Base-by-base conservation (phyloP, 2,888 invertebrate species). In the Hirtodrosophila cameraria region DNA sequence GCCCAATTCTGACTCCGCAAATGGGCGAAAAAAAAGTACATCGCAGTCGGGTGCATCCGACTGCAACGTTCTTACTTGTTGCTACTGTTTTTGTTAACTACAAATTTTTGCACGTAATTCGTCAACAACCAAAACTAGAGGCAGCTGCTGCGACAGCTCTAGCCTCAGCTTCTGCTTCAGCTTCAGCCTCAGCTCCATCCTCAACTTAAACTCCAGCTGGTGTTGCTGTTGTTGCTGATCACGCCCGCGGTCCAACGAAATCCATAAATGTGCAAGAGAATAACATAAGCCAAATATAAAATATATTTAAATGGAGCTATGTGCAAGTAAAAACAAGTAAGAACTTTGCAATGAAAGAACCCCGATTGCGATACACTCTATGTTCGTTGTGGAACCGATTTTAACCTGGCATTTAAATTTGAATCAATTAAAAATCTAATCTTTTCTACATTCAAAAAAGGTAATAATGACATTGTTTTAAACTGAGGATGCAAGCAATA, bases 71-170 rank as follows among this genome's bases (percentile, higher is more conserved):
- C 45, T 8, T n/a, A 50, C 27, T 55, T 58, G 11, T 46, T 50
- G 27, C 12, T 43, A 30, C 45, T 46, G 53, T 23, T 52, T 39
- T 63, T 63, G 45, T 43, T 66, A 50, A 64, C 55, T 57, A 43
- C 73, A 82, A 80, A n/a, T n/a, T 83, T 86, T 83, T 75, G 84
- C 83, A 83, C 67, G 70, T 86, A 75, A 79, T 80, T 86, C 86
- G 80, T 86, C 86, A 86, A n/a, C n/a, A n/a, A n/a, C n/a, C 23
- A 27, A 12, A 35, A 46, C 36, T 30, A 35, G 41, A 57, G 55
- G 38, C 54, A 71, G 50, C 49, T 67, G 63, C 55, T 45, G 4
- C 39, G 39, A 45, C 27, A n/a, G 31, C 52, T 52, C 16, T 28
- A 30, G 6, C 23, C 6, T 3, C 23, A 8, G 23, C 23, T 23